Conservation (phyloP, 2,888 invertebrate genomes). For the Busseola fusca region DNA sequence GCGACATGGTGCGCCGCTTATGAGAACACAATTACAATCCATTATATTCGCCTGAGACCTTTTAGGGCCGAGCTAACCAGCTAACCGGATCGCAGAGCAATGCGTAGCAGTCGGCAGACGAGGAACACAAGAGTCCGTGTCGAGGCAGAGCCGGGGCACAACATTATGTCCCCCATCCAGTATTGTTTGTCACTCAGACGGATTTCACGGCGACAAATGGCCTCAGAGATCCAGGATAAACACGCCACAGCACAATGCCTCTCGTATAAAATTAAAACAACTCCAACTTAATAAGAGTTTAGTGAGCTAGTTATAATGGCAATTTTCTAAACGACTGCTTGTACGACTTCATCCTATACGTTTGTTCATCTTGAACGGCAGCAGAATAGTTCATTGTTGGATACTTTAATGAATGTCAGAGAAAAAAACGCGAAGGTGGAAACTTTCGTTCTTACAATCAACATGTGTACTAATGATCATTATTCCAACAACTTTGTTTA, state of each 20-base stretch:
- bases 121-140: slow-evolving; percentile 75
- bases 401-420: slow-evolving; percentile 57
- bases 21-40: slow-evolving; percentile 87
- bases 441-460: slow-evolving; percentile 56
- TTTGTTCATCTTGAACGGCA: slow-evolving; percentile 58
- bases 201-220: slow-evolving; percentile 86
- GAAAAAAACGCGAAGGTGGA: slow-evolving; percentile 43
- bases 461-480: slow-evolving; percentile 54
- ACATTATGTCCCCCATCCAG: slow-evolving; percentile 80
- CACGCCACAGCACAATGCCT: slow-evolving; percentile 74
- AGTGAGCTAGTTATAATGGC: slow-evolving; percentile 62
- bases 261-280: slow-evolving; percentile 80
- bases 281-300: slow-evolving; percentile 69
- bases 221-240: slow-evolving; percentile 77
- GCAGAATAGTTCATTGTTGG: slow-evolving; percentile 61
- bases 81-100: slow-evolving; percentile 70
- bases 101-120: slow-evolving; percentile 73
- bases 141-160: slow-evolving; percentile 73
- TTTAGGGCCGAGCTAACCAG: slow-evolving; percentile 79
- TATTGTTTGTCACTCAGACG: slow-evolving; percentile 87
- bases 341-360: slow-evolving; percentile 57
- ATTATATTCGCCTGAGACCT: slow-evolving; percentile 83
- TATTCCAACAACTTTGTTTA: slow-evolving; percentile 51
- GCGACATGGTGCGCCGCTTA: slow-evolving; percentile 79
- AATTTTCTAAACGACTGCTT: slow-evolving; percentile 61